Evolutionary conservation across 2,888 invertebrate species (phyloP).

Genomic region (Acronicta aceris): DNA sequence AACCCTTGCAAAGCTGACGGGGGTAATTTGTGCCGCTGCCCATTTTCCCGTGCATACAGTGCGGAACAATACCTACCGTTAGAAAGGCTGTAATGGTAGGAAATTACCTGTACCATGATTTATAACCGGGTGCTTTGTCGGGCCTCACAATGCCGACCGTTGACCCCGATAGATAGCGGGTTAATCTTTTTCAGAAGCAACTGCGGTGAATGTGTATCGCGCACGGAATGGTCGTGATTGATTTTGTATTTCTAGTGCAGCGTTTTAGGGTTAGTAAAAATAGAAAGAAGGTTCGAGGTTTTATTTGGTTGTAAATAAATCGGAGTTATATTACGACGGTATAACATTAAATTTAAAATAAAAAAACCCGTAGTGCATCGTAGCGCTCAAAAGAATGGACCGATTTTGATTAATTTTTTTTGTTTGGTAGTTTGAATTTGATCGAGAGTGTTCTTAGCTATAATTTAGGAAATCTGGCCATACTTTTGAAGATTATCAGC

Average conservation of each 20-base stretch:
- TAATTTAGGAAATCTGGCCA: no score
- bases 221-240: slow-evolving; percentile 53
- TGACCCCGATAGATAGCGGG: slow-evolving; percentile 78
- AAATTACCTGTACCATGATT: slow-evolving; percentile 84
- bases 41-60: slow-evolving; percentile 62
- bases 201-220: slow-evolving; percentile 37
- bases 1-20: slow-evolving; percentile 44
- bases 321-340: no score
- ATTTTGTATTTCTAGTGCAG: slow-evolving; percentile 23
- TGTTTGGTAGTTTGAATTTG: no score
- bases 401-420: no score
- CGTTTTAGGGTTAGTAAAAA: slow-evolving; percentile 19
- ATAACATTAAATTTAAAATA: no score
- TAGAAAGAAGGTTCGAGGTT: not conserved
- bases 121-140: slow-evolving; percentile 72
- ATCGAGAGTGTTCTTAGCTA: no score
- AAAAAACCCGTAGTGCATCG: no score
- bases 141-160: slow-evolving; percentile 66
- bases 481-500: no score
- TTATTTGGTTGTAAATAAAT: not conserved
- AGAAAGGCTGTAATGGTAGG: slow-evolving; percentile 77
- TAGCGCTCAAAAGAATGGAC: no score
- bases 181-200: slow-evolving; percentile 69
- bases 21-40: slow-evolving; percentile 53
- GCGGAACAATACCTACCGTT: slow-evolving; percentile 78